Conservation (phyloP, 2,113 vertebrate species). For the Burhinus oedicnemus region DNA sequence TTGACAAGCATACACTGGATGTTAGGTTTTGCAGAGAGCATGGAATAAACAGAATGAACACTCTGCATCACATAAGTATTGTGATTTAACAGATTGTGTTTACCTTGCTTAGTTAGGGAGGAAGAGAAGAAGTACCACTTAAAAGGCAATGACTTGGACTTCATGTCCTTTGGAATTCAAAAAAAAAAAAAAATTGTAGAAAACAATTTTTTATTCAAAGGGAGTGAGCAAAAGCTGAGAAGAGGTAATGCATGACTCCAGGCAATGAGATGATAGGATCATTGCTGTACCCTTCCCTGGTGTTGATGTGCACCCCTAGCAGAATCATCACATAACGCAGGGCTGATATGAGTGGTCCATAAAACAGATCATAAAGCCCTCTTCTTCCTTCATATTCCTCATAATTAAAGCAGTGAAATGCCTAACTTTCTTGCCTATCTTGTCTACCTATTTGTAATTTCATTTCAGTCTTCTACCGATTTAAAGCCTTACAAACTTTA, state of each 20-base stretch:
- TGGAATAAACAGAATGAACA: not conserved
- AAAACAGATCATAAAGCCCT: not conserved
- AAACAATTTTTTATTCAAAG: not conserved
- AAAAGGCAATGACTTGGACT: not conserved
- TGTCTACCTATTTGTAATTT: not conserved
- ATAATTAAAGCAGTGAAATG: not conserved
- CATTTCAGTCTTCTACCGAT: not conserved
- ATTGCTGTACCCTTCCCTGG: not conserved
- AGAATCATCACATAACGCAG: not conserved
- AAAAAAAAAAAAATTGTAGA: not conserved
- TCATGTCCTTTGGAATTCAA: not conserved
- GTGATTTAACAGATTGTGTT: not conserved
- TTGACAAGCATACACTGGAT: not conserved
- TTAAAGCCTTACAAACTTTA: not conserved
- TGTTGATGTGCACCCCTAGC: not conserved
- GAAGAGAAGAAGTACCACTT: not conserved
- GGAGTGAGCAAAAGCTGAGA: not conserved
- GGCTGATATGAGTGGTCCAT: not conserved
- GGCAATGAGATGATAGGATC: rapidly evolving
- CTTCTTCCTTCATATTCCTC: not conserved
- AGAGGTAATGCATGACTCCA: not conserved
- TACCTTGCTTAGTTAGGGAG: not conserved
- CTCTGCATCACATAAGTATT: not conserved
- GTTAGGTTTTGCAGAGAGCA: not conserved
- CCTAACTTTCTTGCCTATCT: not conserved